phyloP scores from a whole-genome alignment of 1,140 invertebrate species.

The Drosophila equinoxialis region DNA sequence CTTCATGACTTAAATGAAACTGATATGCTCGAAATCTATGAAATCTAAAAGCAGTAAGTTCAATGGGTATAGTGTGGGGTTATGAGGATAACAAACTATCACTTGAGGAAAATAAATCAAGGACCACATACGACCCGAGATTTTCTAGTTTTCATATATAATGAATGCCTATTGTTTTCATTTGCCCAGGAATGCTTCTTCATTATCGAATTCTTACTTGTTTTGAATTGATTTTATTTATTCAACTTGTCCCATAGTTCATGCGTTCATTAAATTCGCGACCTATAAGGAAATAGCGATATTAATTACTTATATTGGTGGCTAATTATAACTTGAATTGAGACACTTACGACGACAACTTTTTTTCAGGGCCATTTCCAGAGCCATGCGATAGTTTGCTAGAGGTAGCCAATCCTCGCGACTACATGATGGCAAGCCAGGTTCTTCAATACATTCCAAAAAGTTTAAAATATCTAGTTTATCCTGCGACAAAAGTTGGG shows the following conservation, averaged over 20 bases:
- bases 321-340: too few relatives aligned
- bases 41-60: too few relatives aligned
- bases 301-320: too few relatives aligned
- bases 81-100: too few relatives aligned
- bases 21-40: too few relatives aligned
- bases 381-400: slow-evolving; percentile 31
- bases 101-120: too few relatives aligned
- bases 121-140: too few relatives aligned
- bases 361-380: slow-evolving; percentile 17
- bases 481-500: slow-evolving; percentile 54
- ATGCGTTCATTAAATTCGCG: background rate
- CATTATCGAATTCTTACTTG: background rate
- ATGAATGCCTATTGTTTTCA: too few relatives aligned
- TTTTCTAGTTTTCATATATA: too few relatives aligned
- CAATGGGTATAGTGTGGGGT: too few relatives aligned
- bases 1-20: too few relatives aligned
- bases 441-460: slow-evolving; percentile 30
- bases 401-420: slow-evolving; percentile 35
- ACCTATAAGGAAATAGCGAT: background rate
- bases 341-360: slow-evolving; percentile 18
- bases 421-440: slow-evolving; percentile 12
- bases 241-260: background rate
- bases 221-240: background rate
- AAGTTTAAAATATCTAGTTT: slow-evolving; percentile 12
- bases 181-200: too few relatives aligned